Percentiles rank a stretch among this genome's conserved stretches.
Conservation (phyloP, 2,797 vertebrate genomes). For the Rousettus madagascariensis region DNA sequence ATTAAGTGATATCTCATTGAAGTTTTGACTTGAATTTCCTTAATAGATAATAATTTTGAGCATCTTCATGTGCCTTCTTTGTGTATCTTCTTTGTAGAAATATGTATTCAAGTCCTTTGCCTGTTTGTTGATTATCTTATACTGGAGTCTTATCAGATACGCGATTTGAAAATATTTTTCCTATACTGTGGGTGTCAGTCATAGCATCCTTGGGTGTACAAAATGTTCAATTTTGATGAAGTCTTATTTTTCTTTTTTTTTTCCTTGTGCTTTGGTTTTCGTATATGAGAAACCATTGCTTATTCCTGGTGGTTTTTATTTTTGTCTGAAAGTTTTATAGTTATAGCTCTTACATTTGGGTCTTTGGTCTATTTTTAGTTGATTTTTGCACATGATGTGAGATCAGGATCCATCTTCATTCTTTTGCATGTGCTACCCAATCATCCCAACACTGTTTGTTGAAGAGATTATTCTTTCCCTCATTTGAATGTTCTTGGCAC, state of each 20-base stretch:
- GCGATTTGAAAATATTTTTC: neutral
- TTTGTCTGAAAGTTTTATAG: neutral
- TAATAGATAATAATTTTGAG: neutral
- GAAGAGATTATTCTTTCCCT: neutral
- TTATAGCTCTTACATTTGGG: neutral
- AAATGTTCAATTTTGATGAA: constrained; percentile 3
- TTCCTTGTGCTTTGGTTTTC: neutral
- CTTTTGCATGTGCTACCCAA: neutral
- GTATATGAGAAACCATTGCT: neutral
- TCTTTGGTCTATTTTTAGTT: neutral
- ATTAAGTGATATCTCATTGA: neutral
- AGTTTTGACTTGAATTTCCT: neutral
- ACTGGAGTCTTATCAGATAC: neutral
- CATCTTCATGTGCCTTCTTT: neutral
- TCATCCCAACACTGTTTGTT: neutral
- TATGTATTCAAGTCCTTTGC: neutral
- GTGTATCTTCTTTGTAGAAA: neutral
- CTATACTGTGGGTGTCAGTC: neutral
- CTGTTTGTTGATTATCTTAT: neutral
- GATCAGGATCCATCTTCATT: neutral
- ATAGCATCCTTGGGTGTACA: neutral
- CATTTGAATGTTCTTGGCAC: neutral
- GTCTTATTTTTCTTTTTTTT: neutral
- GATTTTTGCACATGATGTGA: neutral
- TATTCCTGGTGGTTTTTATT: neutral